Conservation (phyloP, 2,888 invertebrate species). For the Amiota minor region DNA sequence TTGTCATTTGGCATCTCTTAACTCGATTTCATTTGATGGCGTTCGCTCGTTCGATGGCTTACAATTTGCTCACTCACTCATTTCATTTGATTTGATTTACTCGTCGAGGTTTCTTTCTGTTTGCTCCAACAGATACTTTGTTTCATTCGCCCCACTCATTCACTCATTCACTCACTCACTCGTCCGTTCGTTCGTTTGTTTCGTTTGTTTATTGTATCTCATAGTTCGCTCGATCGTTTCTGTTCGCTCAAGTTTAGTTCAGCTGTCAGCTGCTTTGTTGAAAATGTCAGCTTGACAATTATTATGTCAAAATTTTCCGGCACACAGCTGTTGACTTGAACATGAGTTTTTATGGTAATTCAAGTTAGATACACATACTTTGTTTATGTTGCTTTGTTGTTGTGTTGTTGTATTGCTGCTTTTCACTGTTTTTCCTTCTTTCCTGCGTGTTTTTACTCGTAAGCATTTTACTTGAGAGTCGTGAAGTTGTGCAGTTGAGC, state of each 20-base stretch:
- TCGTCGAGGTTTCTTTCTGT: too few relatives aligned
- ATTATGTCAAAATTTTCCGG: constrained; percentile 65
- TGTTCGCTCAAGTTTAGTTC: constrained; percentile 45
- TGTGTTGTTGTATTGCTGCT: not conserved
- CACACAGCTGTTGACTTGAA: constrained; percentile 61
- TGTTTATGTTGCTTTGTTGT: constrained; percentile 47
- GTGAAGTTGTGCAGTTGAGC: not conserved
- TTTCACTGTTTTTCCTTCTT: not conserved
- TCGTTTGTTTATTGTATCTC: too few relatives aligned
- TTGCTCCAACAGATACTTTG: not conserved
- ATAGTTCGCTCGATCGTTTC: not conserved
- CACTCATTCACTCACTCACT: constrained; percentile 1
- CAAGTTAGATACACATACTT: constrained; percentile 55
- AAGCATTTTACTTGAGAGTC: not conserved
- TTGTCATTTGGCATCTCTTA: too few relatives aligned
- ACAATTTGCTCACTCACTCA: not conserved
- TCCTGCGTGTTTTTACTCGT: not conserved
- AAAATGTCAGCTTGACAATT: constrained; percentile 71
- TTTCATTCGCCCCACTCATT: not conserved
- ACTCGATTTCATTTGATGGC: constrained; percentile 5
- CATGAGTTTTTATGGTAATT: constrained; percentile 67
- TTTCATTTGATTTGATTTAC: not conserved
- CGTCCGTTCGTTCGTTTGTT: not conserved
- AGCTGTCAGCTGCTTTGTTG: constrained; percentile 68
- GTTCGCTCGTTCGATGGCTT: not conserved